These are phyloP conservation scores for Bolinopsis microptera DNA, from an alignment of 37 sponge, comb jelly and placozoan genomes.

Conservation along the genomic window DNA sequence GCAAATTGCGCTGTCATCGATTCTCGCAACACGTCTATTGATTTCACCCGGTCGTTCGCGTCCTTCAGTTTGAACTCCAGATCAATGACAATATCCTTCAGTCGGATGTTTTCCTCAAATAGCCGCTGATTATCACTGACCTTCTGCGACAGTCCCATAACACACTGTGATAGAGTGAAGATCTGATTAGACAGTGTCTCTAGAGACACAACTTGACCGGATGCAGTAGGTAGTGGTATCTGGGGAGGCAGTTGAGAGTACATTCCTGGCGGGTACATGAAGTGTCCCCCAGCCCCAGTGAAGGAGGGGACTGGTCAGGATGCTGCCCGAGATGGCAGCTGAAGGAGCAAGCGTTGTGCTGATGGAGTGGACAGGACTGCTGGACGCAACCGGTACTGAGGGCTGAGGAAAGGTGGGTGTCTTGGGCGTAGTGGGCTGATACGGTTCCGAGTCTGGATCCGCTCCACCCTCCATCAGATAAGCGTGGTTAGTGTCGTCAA, in stretches of 20 bases:
- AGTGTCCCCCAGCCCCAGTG: not conserved
- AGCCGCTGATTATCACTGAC: constrained; percentile 58
- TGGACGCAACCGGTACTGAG: not conserved
- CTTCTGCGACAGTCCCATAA: not conserved
- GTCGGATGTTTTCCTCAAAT: constrained; percentile 47
- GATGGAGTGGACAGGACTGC: not conserved
- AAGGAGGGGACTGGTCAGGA: constrained; percentile 24
- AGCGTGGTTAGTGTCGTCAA: not conserved
- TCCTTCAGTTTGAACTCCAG: constrained; percentile 60
- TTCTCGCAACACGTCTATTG: constrained; percentile 16
- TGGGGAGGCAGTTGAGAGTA: not conserved
- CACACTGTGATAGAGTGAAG: constrained; percentile 21
- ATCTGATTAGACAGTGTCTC: constrained; percentile 44
- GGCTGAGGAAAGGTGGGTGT: not conserved
- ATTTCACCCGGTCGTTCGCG: constrained; percentile 7
- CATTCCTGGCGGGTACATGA: not conserved
- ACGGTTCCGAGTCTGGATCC: not conserved
- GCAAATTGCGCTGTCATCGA: constrained; percentile 28
- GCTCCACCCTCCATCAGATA: not conserved
- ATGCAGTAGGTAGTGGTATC: not conserved
- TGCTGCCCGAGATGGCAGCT: constrained; percentile 20
- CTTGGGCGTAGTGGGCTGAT: not conserved
- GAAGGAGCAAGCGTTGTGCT: not conserved
- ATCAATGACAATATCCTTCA: constrained; percentile 61
- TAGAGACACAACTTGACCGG: not conserved